These are phyloP conservation scores for Drosophila subquinaria DNA, from an alignment of 2,888 invertebrate species.

Conservation along the genomic window DNA sequence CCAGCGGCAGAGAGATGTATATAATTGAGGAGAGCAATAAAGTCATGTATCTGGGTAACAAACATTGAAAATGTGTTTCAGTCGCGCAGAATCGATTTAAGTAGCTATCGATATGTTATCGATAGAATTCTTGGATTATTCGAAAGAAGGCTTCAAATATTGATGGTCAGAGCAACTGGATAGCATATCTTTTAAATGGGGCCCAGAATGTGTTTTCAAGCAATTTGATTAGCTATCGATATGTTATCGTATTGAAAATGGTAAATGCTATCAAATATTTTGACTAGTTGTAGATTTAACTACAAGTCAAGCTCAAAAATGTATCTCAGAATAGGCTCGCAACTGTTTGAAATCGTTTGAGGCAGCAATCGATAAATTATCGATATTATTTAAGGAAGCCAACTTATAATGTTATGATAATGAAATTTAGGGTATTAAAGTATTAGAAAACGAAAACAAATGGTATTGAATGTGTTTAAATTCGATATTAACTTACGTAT, in stretches of 20 bases:
- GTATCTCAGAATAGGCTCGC: neutral
- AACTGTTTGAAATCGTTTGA: neutral
- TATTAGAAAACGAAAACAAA: no score
- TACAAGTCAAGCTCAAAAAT: neutral
- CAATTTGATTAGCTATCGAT: neutral
- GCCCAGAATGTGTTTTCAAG: neutral
- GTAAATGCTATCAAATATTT: neutral
- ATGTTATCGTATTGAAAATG: neutral
- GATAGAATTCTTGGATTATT: no score
- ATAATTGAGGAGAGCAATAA: constrained; percentile 16
- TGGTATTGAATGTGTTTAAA: no score
- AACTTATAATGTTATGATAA: neutral
- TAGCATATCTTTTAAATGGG: neutral
- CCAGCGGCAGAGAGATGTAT: constrained; percentile 48
- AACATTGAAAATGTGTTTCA: neutral
- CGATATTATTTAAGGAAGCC: neutral
- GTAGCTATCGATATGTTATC: neutral
- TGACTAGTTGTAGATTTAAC: neutral
- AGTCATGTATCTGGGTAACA: constrained; percentile 29
- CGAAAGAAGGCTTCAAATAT: no score
- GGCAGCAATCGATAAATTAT: neutral
- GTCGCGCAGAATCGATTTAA: no score
- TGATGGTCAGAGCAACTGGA: no score
- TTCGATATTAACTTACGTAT: no score
- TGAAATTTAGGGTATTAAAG: neutral